A percentile compares a stretch with the other conserved stretches of the same genome.
These are phyloP conservation scores for Smittia aterrima DNA, from an alignment of 2,888 invertebrate genomes.

Conservation along the genomic window DNA sequence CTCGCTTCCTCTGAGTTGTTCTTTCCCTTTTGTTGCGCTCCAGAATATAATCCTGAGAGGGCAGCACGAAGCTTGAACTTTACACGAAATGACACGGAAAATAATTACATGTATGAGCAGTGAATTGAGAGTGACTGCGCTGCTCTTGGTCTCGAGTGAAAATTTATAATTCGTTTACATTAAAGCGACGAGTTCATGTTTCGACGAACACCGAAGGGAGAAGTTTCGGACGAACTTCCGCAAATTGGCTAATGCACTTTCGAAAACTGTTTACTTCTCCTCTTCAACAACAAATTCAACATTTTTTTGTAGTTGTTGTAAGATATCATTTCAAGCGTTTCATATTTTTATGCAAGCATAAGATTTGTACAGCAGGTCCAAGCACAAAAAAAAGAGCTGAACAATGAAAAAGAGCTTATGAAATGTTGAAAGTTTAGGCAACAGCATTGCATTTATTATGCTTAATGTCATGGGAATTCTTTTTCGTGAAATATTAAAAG, in stretches of 20 bases:
- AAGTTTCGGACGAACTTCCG: not conserved
- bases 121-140: too few species aligned
- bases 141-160: too few species aligned
- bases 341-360: too few species aligned
- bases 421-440: not conserved
- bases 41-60: not conserved
- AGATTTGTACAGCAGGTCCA: too few species aligned
- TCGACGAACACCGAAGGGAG: not conserved
- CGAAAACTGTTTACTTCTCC: too few species aligned
- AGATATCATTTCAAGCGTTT: too few species aligned
- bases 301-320: not conserved
- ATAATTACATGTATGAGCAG: not conserved
- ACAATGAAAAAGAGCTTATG: not conserved
- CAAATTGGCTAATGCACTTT: slow-evolving; percentile 12
- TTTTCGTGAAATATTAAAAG: not conserved
- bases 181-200: not conserved
- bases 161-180: not conserved
- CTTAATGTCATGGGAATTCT: slow-evolving; percentile 1
- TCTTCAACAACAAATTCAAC: not conserved
- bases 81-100: not conserved
- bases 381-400: too few species aligned
- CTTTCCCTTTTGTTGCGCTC: not conserved
- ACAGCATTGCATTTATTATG: not conserved
- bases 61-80: not conserved
- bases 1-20: not conserved